These are phyloP conservation scores for Burhinus oedicnemus DNA, from an alignment of 2,113 vertebrate genomes.

Conservation along the genomic window DNA sequence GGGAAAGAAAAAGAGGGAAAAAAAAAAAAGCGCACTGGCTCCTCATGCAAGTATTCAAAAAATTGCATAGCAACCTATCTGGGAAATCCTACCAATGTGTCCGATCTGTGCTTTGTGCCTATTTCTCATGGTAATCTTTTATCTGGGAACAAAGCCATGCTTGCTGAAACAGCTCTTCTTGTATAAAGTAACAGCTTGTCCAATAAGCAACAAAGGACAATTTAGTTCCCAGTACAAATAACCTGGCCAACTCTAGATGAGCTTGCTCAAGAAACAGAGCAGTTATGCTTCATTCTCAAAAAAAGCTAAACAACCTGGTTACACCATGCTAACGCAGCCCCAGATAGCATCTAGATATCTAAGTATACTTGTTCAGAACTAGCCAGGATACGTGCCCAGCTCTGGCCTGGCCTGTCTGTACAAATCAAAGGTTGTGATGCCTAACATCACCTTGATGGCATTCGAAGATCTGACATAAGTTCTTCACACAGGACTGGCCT, in stretches of 20 bases:
- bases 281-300: neutral
- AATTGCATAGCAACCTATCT: neutral
- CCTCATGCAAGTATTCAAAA: neutral
- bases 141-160: conserved; percentile 10
- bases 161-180: conserved; percentile 12
- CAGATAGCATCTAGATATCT: fast-evolving
- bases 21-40: neutral
- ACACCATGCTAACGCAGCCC: neutral
- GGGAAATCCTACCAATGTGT: neutral
- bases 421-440: fast-evolving
- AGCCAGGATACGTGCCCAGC: neutral
- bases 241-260: neutral
- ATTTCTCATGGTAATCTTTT: conserved; percentile 7
- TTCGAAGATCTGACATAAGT: neutral
- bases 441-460: fast-evolving
- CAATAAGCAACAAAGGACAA: neutral
- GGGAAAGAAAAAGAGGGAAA: neutral
- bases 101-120: neutral
- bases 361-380: neutral
- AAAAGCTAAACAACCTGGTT: fast-evolving
- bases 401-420: neutral
- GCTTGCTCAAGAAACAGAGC: neutral
- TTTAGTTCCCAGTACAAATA: neutral
- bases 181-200: neutral
- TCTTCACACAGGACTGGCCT: neutral